Evolutionary conservation across 2,797 vertebrate genomes (phyloP).

Genomic region (Sebastes miniatus): DNA sequence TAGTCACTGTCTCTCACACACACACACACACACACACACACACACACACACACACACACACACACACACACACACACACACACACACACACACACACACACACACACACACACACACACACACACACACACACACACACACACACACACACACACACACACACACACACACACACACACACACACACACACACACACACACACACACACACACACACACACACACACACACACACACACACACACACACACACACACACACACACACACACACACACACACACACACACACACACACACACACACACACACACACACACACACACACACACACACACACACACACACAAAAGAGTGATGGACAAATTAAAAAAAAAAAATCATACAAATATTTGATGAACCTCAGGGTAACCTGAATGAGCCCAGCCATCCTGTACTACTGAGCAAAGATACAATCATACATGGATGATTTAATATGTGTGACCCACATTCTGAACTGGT

Average conservation of each 20-base stretch:
- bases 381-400: conserved; percentile 6
- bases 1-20: neutral
- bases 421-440: neutral
- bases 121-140: too few species aligned
- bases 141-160: neutral
- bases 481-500: conserved; percentile 70
- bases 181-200: too few species aligned
- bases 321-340: neutral
- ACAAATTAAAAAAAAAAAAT: neutral
- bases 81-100: too few species aligned
- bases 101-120: too few species aligned
- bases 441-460: conserved; percentile 41
- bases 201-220: neutral
- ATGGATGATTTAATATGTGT: conserved; percentile 66
- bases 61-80: neutral
- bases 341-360: neutral
- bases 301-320: too few species aligned
- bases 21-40: neutral
- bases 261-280: too few species aligned
- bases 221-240: neutral
- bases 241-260: neutral
- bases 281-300: too few species aligned
- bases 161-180: neutral
- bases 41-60: neutral
- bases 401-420: neutral